Percentiles rank a stretch among this genome's conserved stretches.
Evolutionary conservation across 2,113 vertebrate genomes (phyloP).

Genomic region (Manacus vitellinus): DNA sequence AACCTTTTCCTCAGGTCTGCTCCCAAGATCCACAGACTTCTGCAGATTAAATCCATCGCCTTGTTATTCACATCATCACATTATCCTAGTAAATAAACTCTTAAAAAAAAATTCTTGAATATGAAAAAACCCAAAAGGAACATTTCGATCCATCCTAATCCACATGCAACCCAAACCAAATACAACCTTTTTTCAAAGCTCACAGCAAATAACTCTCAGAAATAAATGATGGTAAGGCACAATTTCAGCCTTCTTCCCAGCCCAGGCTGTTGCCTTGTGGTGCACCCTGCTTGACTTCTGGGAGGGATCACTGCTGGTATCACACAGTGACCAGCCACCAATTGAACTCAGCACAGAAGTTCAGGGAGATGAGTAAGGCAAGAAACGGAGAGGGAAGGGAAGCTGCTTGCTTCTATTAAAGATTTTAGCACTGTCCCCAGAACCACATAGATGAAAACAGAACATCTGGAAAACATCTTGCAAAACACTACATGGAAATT

Average conservation of each 20-base stretch:
- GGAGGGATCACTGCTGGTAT: not conserved
- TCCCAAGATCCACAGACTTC: not conserved
- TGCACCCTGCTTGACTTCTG: not conserved
- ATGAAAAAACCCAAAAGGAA: not conserved
- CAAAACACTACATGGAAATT: not conserved
- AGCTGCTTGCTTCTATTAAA: not conserved
- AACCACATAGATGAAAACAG: not conserved
- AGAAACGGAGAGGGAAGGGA: not conserved
- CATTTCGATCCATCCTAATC: not conserved
- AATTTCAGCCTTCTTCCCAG: not conserved
- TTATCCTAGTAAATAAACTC: not conserved
- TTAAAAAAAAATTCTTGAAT: not conserved
- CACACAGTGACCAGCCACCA: not conserved
- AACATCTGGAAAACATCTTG: not conserved
- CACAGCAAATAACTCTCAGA: not conserved
- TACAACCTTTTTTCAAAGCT: not conserved
- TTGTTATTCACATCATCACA: not conserved
- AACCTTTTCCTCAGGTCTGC: not conserved
- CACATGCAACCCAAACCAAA: not conserved
- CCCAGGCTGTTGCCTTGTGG: not conserved
- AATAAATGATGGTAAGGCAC: not conserved
- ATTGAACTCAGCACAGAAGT: not conserved
- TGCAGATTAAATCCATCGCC: not conserved
- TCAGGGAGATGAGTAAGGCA: not conserved
- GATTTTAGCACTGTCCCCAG: not conserved